phyloP scores from a whole-genome alignment of 2,113 vertebrate genomes.

The Peromyscus maniculatus region DNA sequence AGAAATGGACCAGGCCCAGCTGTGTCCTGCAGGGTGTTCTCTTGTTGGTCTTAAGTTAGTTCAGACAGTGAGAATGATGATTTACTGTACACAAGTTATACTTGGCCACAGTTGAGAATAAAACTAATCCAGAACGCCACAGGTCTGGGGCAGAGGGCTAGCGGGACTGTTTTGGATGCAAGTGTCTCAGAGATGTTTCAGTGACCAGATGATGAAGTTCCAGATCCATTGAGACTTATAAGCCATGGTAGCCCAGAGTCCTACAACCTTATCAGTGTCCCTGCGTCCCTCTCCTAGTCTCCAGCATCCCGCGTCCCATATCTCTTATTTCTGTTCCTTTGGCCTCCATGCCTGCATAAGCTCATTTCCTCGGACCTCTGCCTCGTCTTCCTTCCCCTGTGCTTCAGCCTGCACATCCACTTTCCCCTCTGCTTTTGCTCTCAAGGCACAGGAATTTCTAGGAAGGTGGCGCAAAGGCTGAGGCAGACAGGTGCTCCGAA shows the following conservation, averaged over 20 bases:
- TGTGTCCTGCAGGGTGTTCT: background rate
- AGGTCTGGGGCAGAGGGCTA: too few species aligned
- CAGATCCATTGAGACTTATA: background rate
- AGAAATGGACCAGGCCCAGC: background rate
- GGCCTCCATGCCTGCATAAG: background rate
- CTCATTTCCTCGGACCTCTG: background rate
- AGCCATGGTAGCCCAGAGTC: accelerated
- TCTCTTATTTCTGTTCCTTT: background rate
- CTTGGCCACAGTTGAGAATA: background rate
- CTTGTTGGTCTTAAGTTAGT: too few species aligned
- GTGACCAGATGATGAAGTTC: background rate
- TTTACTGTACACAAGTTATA: background rate
- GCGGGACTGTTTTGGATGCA: too few species aligned
- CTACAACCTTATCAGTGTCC: background rate
- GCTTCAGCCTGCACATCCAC: background rate
- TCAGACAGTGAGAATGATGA: background rate
- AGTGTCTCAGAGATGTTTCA: background rate
- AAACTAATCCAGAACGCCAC: background rate
- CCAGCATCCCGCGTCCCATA: too few species aligned
- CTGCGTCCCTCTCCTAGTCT: too few species aligned
- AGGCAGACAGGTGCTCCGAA: background rate
- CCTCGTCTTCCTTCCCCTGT: background rate
- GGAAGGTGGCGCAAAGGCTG: background rate
- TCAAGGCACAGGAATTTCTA: background rate
- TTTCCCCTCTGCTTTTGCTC: background rate